Conservation (phyloP, 2,113 vertebrate genomes). For the Cisticola juncidis region DNA sequence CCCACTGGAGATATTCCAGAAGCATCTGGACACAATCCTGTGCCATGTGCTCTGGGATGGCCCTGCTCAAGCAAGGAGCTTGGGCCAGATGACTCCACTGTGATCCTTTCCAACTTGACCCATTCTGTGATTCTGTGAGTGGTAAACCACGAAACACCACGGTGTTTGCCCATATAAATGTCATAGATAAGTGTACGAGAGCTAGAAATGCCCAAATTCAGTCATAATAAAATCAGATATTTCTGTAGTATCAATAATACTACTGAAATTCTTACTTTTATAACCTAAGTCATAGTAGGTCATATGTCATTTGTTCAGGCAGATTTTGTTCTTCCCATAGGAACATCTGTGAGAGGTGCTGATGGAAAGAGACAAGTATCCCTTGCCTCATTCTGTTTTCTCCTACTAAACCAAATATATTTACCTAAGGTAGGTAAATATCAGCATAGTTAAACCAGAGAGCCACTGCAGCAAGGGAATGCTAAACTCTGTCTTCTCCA, state of each 20-base stretch:
- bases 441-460: background rate
- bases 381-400: background rate
- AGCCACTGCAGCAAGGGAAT: background rate
- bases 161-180: background rate
- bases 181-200: background rate
- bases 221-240: background rate
- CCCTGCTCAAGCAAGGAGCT: rapidly evolving
- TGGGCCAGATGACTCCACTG: background rate
- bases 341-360: background rate
- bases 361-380: background rate
- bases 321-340: background rate
- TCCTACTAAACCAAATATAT: background rate
- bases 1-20: background rate
- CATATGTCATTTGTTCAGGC: background rate
- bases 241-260: background rate
- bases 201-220: background rate
- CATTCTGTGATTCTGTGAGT: background rate
- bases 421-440: background rate
- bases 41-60: background rate
- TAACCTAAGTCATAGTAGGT: background rate
- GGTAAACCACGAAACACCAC: background rate
- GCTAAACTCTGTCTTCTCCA: background rate
- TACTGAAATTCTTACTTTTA: background rate
- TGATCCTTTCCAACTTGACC: background rate
- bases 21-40: background rate